A percentile compares a stretch with the other conserved stretches of the same genome.
These are phyloP conservation scores for Ctenomys sociabilis DNA, from an alignment of 2,113 vertebrate species.

Conservation along the genomic window DNA sequence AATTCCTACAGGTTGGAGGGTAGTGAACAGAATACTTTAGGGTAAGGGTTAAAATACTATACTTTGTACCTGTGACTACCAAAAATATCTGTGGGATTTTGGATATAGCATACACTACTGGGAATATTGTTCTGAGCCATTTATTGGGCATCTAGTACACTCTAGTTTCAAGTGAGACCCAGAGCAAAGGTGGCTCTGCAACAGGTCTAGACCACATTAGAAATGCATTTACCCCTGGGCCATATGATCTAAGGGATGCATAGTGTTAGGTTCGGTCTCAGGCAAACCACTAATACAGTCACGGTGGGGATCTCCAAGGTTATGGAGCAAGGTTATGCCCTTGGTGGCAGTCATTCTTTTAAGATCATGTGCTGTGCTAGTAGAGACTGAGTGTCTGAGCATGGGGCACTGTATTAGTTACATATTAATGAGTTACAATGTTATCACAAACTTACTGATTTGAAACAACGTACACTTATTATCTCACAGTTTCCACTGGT, in stretches of 20 bases:
- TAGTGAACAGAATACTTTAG: background rate
- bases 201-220: background rate
- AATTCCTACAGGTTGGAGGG: background rate
- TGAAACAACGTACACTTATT: background rate
- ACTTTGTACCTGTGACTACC: background rate
- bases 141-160: background rate
- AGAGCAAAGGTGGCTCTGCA: background rate
- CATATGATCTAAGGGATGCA: background rate
- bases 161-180: conserved; percentile 23
- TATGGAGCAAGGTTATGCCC: background rate
- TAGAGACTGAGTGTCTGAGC: background rate
- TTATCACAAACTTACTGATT: background rate
- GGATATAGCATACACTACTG: background rate
- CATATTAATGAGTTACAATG: conserved; percentile 10
- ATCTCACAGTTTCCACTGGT: background rate
- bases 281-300: background rate
- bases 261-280: background rate
- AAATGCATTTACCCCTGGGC: background rate
- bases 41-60: background rate
- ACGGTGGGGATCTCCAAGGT: background rate
- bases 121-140: background rate
- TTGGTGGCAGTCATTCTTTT: background rate
- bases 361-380: background rate
- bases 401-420: background rate
- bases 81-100: background rate